Evolutionary conservation across 2,888 invertebrate genomes (phyloP), one percentile per base, ranked within the genome.

Genomic region (Orthonychiurus folsomi): DNA sequence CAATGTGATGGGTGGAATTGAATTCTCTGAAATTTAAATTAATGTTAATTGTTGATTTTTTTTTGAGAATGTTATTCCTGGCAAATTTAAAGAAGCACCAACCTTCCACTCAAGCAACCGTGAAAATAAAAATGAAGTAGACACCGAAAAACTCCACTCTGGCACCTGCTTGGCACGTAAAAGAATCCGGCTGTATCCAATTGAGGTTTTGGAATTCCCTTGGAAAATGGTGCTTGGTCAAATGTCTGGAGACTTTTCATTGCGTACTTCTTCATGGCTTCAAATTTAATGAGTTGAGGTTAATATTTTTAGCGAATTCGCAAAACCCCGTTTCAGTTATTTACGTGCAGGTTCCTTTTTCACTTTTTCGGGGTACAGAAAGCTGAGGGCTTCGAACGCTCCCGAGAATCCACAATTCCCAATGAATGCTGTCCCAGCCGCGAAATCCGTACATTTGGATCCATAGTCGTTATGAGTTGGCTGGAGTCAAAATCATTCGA

Each of bases 371-470:
- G 20, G 21, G n/a, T 61, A 58, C 1, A 70, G 56, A 55, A 72
- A 72, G 37, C 64, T 64, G 0, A 72, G 53, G 15, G 67, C 65
- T 58, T 72, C 72, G 15, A 61, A 62, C 1, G 69, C 64, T 24
- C 70, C 72, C 12, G 69, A 68, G 15, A 69, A 66, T 0, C 70
- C 70, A 62, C 72, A 72, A 59, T 70, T 70, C 27, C 65, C 64
- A 37, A 68, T 68, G 37, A 65, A 72, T 1, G 37, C 48, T 3
- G 27, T 67, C 12, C 54, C n/a, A 1, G 55, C 59, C 3, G 60
- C 59, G n/a, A 58, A 47, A 20, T 60, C 56, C 12, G 60, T 60
- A 50, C 70, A 72, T 9, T 15, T 37, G 5, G 37, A 15, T 37
- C 37, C 37, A 37, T 5, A 9, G 9, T 37, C 37, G n/a, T n/a